phyloP scores from a whole-genome alignment of 1,140 invertebrate genomes.

The Leptopilina boulardi region DNA sequence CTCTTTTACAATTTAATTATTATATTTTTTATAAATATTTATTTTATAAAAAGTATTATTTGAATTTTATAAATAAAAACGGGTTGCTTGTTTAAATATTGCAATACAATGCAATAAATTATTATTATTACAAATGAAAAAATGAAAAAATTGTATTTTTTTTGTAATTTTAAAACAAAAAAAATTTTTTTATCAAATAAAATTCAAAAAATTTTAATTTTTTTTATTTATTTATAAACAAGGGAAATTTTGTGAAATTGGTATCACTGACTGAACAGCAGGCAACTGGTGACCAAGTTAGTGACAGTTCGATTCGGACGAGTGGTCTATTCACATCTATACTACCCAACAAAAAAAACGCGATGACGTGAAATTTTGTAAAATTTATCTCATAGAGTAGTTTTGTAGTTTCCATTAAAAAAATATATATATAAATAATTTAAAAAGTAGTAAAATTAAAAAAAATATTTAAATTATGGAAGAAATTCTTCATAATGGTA shows the following conservation, averaged over 20 bases:
- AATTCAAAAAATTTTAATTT: no score
- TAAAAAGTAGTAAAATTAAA: neutral
- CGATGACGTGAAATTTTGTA: constrained; percentile 6
- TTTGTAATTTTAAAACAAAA: no score
- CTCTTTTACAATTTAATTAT: no score
- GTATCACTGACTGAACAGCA: neutral
- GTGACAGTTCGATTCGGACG: neutral
- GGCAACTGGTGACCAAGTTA: neutral
- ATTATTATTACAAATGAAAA: no score
- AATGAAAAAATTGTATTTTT: no score
- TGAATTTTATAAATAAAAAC: no score
- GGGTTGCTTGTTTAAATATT: no score
- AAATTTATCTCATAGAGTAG: neutral
- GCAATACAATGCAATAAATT: no score
- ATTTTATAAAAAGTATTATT: no score
- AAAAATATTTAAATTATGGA: constrained; percentile 62
- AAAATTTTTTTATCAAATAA: no score
- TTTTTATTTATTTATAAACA: neutral
- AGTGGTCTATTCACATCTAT: neutral
- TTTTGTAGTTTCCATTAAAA: neutral
- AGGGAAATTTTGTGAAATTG: neutral
- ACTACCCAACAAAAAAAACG: neutral
- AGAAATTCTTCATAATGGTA: constrained; percentile 69
- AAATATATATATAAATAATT: neutral
- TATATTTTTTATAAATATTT: no score